Percentiles rank a stretch among this genome's conserved stretches.
Evolutionary conservation across 2,888 invertebrate species (phyloP).

Genomic region (Orthosia gothica): DNA sequence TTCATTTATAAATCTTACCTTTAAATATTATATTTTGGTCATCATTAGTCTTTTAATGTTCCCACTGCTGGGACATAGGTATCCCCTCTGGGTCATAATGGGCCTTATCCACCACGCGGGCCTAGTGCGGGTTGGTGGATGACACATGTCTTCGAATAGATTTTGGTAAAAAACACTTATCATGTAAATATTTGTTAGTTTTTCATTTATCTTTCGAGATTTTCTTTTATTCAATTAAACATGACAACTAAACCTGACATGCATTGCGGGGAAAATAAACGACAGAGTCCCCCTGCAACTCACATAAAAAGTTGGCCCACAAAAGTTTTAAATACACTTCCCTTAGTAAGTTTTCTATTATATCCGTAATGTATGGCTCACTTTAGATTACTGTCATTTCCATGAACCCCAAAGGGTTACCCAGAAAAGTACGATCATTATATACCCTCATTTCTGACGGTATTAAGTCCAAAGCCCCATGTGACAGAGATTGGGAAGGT

Average conservation of each 20-base stretch:
- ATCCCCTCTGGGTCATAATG: too few species aligned
- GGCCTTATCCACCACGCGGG: too few species aligned
- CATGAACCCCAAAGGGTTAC: conserved; percentile 1
- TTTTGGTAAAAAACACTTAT: too few species aligned
- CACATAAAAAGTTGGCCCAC: conserved; percentile 26
- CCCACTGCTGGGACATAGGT: too few species aligned
- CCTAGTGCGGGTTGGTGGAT: too few species aligned
- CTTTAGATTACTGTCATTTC: conserved; percentile 12
- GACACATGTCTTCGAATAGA: too few species aligned
- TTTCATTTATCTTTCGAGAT: neutral
- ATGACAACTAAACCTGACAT: neutral
- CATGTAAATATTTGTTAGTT: too few species aligned
- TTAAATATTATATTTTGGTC: too few species aligned
- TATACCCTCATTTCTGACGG: conserved; percentile 3
- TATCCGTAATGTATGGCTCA: conserved; percentile 19
- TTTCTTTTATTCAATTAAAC: neutral
- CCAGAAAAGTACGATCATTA: conserved; percentile 7
- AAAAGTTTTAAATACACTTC: conserved; percentile 33
- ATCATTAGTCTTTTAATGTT: too few species aligned
- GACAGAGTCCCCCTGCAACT: neutral
- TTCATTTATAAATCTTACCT: too few species aligned
- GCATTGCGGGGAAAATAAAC: neutral
- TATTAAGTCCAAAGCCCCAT: neutral
- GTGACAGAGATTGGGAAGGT: neutral
- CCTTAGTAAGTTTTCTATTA: conserved; percentile 31